phyloP scores from a whole-genome alignment of 2,797 vertebrate species.

The Babyrousa celebensis region DNA sequence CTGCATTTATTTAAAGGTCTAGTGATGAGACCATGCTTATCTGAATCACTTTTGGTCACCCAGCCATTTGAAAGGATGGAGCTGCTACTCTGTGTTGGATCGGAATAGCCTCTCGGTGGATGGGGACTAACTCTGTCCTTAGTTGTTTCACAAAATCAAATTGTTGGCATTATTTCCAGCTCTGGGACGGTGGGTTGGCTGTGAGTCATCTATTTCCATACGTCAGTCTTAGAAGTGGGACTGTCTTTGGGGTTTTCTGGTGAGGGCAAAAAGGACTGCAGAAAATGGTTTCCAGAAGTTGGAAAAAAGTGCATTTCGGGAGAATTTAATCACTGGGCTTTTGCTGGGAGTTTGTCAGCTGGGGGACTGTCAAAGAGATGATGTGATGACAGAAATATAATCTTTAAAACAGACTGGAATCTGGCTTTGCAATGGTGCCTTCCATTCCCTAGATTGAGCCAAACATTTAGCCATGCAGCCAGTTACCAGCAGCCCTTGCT shows the following conservation, averaged over 20 bases:
- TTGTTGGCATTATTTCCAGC: slow-evolving; percentile 70
- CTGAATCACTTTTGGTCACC: slow-evolving; percentile 9
- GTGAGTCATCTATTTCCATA: slow-evolving; percentile 71
- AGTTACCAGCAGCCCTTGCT: slow-evolving; percentile 10
- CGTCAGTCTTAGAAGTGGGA: slow-evolving; percentile 69
- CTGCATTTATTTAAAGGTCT: slow-evolving; percentile 83
- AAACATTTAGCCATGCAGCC: slow-evolving; percentile 44
- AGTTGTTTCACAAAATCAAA: slow-evolving; percentile 56
- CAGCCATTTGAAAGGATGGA: slow-evolving; percentile 8
- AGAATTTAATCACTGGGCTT: slow-evolving; percentile 77
- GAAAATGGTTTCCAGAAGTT: slow-evolving; percentile 75
- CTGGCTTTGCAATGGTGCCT: slow-evolving; percentile 82
- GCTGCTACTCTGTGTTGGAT: neutral
- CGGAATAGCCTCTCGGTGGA: slow-evolving; percentile 63
- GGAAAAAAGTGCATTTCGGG: neutral
- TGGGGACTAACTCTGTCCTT: slow-evolving; percentile 65
- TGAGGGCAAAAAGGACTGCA: neutral
- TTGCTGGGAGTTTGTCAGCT: slow-evolving; percentile 59
- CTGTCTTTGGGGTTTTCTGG: slow-evolving; percentile 51
- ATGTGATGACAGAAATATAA: slow-evolving; percentile 79
- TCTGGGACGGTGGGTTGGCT: slow-evolving; percentile 64
- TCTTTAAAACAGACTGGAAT: slow-evolving; percentile 66
- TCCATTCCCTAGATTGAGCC: slow-evolving; percentile 72
- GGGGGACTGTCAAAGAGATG: slow-evolving; percentile 65
- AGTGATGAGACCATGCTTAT: slow-evolving; percentile 38